Evolutionary conservation across 2,797 vertebrate species (phyloP).

Genomic region (Schizopygopsis malacanthus): DNA sequence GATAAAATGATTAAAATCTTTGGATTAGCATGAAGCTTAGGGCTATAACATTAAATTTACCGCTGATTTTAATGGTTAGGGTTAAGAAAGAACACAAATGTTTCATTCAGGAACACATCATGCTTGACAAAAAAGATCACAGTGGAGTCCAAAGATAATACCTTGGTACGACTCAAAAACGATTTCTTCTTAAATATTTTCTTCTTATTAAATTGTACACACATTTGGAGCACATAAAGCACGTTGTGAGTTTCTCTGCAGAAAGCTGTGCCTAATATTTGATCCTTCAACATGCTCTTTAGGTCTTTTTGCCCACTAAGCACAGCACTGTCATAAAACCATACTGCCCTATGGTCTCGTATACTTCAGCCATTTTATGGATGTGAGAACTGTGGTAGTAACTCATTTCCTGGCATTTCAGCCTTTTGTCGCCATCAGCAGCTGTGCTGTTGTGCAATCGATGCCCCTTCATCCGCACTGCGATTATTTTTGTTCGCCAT

Average conservation of each 20-base stretch:
- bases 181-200: not conserved
- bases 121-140: not conserved
- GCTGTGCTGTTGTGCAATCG: constrained; percentile 46
- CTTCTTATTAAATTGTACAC: not conserved
- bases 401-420: constrained; percentile 48
- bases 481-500: constrained; percentile 9
- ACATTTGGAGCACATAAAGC: constrained; percentile 17
- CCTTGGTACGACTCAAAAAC: not conserved
- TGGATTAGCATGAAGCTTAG: not conserved
- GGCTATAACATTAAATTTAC: not conserved
- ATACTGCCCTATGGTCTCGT: constrained; percentile 36
- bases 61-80: not conserved
- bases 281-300: constrained; percentile 38
- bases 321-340: constrained; percentile 47
- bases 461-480: constrained; percentile 46
- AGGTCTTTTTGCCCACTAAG: constrained; percentile 37
- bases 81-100: not conserved
- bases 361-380: constrained; percentile 52
- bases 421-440: constrained; percentile 34
- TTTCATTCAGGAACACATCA: not conserved
- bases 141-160: not conserved
- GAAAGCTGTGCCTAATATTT: constrained; percentile 40
- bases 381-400: constrained; percentile 35
- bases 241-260: not conserved
- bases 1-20: not conserved